These are phyloP conservation scores for Dinothrombium tinctorium DNA, from an alignment of 1,140 invertebrate species.

Conservation along the genomic window DNA sequence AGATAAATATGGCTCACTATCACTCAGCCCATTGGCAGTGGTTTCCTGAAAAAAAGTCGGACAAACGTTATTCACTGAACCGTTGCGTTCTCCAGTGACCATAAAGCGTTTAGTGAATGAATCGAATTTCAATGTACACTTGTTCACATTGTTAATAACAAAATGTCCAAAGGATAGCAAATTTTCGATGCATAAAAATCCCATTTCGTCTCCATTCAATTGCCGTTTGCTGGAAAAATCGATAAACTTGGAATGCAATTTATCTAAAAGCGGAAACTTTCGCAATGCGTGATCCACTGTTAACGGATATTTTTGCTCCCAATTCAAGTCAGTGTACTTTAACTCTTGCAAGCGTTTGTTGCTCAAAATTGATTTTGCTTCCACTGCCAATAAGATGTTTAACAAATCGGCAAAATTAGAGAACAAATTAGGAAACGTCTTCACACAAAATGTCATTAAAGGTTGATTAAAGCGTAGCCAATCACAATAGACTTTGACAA, in stretches of 20 bases:
- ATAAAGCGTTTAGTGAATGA: no score
- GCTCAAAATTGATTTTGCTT: not conserved
- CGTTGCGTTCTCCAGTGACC: no score
- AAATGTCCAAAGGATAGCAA: not conserved
- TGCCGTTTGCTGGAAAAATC: not conserved
- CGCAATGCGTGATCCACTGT: not conserved
- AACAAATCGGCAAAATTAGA: conserved; percentile 1
- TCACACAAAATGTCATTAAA: not conserved
- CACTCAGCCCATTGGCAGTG: no score
- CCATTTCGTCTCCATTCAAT: not conserved
- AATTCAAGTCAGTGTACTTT: conserved; percentile 1
- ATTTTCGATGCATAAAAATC: not conserved
- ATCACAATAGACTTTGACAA: conserved; percentile 2
- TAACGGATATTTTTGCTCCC: conserved; percentile 1
- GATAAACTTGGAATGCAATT: not conserved
- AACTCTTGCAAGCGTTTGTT: not conserved
- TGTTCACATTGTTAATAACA: not conserved
- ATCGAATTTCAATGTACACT: no score
- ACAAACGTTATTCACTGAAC: no score
- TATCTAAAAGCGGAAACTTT: conserved; percentile 1
- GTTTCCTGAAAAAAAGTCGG: no score
- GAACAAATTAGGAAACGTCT: not conserved
- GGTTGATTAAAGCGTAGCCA: not conserved
- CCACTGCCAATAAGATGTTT: not conserved
- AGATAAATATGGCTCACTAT: no score